Evolutionary conservation across 1,140 invertebrate genomes (phyloP), one percentile per base, ranked within the genome.

Genomic region (Delia radicum): DNA sequence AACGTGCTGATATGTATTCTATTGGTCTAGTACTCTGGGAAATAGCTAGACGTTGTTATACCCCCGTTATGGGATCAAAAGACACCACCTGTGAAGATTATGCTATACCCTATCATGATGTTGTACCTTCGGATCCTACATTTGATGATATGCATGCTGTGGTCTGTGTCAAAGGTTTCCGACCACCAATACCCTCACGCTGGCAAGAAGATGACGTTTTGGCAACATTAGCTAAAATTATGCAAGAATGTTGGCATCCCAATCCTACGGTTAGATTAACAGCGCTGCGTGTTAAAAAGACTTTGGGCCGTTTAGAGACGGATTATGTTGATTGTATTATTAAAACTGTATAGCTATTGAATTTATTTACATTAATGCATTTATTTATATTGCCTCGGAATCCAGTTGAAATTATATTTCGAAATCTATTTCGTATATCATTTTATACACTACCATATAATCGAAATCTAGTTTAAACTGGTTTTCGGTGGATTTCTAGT

Each of bases 1-100:
- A 97, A 88, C 94, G 94, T 88, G 95, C 95, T 10, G 97, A 99
- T 86, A 96, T 98, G 90, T 98, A 98, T 88, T 95, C 97, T 0
- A 92, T 97, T 78, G 94, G 95, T 48, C 88, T 98, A 24, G 95
- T 98, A 8, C 86, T 98, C 29, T 98, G 97, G 97, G 97, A 98
- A 89, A 93, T 97, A 84, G 91, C 91, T 72, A 87, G 93, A 78
- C 89, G 93, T 63, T 94, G 93, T 81, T 88, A 89, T 2, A 91
- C 91, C 7, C 78, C 82, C 28, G 81, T 86, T 21, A 76, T 77
- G 71, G 91, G 90, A 42, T 91, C 89, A 48, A 91, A 91, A 80
- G 89, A 89, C 26, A 90, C 90, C 71, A 88, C 87, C 12, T 91
- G 90, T 42, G 95, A 96, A 82, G 90, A 94, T 21, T 96, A 97